phyloP scores from a whole-genome alignment of 2,113 vertebrate genomes.

The Oncorhynchus nerka region DNA sequence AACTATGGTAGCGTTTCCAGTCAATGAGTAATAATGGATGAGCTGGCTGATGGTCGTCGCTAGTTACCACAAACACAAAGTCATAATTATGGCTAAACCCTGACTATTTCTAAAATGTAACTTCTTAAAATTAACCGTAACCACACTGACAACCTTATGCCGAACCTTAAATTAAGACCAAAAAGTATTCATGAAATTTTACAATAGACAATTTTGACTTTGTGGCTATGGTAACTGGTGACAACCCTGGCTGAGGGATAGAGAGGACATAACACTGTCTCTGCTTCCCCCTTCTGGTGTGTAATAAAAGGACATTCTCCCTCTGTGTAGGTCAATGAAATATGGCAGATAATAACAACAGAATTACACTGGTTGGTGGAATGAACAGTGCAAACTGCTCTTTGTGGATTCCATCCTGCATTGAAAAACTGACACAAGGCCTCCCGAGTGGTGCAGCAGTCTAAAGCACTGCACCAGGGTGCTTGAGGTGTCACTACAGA shows the following conservation, averaged over 20 bases:
- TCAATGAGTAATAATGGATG: conserved; percentile 48
- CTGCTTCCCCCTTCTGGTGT: conserved; percentile 74
- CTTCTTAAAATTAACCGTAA: too few species aligned
- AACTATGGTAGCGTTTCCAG: conserved; percentile 41
- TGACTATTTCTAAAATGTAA: too few species aligned
- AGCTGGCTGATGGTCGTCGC: conserved; percentile 11
- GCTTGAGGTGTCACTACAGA: too few species aligned
- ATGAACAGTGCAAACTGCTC: neutral
- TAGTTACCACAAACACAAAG: too few species aligned
- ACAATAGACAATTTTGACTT: too few species aligned
- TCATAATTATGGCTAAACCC: too few species aligned
- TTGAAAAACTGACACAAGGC: neutral
- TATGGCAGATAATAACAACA: neutral
- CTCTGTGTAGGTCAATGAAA: neutral
- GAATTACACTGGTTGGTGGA: neutral
- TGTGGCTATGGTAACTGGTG: too few species aligned
- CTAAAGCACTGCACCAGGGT: too few species aligned
- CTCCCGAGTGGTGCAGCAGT: too few species aligned
- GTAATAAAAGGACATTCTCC: neutral
- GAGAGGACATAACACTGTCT: conserved; percentile 56
- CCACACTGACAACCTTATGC: too few species aligned
- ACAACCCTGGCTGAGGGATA: conserved; percentile 6
- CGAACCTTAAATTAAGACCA: too few species aligned
- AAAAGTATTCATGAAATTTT: too few species aligned
- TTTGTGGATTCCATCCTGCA: neutral